Percentiles rank a stretch among this genome's conserved stretches.
Conservation (phyloP, 2,113 vertebrate genomes). For the Pseudorhombus dupliciocellatus region DNA sequence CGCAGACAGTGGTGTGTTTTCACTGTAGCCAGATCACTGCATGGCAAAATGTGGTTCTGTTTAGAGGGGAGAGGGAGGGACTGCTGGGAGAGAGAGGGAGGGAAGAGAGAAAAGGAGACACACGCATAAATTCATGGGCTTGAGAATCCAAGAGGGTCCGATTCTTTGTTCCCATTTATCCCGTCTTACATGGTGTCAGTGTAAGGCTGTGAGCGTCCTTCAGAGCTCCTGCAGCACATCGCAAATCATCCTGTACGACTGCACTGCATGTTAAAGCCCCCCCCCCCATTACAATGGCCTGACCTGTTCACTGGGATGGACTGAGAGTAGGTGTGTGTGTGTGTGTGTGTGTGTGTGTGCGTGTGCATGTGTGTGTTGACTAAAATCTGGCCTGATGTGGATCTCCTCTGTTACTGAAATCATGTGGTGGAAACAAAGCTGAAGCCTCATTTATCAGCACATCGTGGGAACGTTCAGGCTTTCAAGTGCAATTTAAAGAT, state of each 20-base stretch:
- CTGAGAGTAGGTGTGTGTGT: background rate
- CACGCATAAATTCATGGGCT: conserved; percentile 2
- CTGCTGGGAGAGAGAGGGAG: conserved; percentile 34
- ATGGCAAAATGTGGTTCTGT: conserved; percentile 77
- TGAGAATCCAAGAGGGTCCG: conserved; percentile 26
- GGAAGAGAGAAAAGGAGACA: background rate
- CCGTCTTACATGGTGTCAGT: conserved; percentile 33
- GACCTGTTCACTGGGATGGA: conserved; percentile 9
- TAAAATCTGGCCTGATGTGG: conserved; percentile 28
- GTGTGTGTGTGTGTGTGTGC: too few species aligned
- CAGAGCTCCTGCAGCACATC: conserved; percentile 27
- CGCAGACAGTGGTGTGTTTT: conserved; percentile 65
- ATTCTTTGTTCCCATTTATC: conserved; percentile 53
- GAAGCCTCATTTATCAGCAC: conserved; percentile 6
- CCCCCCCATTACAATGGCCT: conserved; percentile 8
- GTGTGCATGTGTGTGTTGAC: background rate
- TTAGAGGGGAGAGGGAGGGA: conserved; percentile 60
- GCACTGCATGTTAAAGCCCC: conserved; percentile 29
- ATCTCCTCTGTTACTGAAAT: conserved; percentile 25
- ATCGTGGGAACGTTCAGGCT: conserved; percentile 24
- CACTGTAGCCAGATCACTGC: conserved; percentile 54
- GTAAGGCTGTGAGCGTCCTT: conserved; percentile 35
- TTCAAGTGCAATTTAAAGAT: conserved; percentile 25
- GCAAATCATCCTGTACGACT: conserved; percentile 45
- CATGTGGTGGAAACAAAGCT: conserved; percentile 9